phyloP scores from a whole-genome alignment of 2,113 vertebrate species.

The Takifugu bimaculatus region DNA sequence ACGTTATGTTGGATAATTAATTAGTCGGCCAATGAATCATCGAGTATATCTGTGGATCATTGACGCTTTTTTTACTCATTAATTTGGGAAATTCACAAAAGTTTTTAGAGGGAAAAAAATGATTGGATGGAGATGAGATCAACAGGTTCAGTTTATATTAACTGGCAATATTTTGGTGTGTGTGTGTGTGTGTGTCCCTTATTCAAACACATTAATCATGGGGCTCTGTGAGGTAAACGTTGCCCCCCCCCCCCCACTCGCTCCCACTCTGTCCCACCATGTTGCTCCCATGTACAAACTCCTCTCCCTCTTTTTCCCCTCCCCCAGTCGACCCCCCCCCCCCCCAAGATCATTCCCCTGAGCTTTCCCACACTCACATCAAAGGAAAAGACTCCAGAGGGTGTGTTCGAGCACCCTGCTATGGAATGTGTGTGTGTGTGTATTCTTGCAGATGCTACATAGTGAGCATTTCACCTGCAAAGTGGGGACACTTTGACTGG shows the following conservation, averaged over 20 bases:
- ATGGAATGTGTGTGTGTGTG: conserved; percentile 61
- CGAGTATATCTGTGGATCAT: too few relatives aligned
- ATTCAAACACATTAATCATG: conserved; percentile 47
- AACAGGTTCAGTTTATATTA: too few relatives aligned
- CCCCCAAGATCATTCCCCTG: conserved; percentile 67
- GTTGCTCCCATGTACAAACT: conserved; percentile 14
- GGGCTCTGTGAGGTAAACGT: conserved; percentile 36
- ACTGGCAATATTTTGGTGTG: neutral
- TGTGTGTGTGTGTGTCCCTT: conserved; percentile 22
- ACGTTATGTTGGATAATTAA: too few relatives aligned
- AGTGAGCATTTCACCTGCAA: too few relatives aligned
- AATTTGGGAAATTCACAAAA: too few relatives aligned
- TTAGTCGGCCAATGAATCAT: too few relatives aligned
- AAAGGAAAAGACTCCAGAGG: conserved; percentile 65
- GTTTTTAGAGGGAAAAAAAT: too few relatives aligned
- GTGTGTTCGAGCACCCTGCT: conserved; percentile 69
- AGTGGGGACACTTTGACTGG: too few relatives aligned
- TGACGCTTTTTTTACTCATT: too few relatives aligned
- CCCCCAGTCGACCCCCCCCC: conserved; percentile 14
- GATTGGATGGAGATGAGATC: too few relatives aligned
- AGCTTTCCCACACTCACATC: conserved; percentile 74
- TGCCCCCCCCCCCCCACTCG: conserved; percentile 9
- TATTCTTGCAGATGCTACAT: conserved; percentile 26
- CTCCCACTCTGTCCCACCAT: conserved; percentile 8
- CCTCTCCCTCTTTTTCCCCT: neutral